Evolutionary conservation across 53 echinoderm and acorn worm species (phyloP), one percentile per base, ranked within the genome.

Genomic region (Crossaster papposus): DNA sequence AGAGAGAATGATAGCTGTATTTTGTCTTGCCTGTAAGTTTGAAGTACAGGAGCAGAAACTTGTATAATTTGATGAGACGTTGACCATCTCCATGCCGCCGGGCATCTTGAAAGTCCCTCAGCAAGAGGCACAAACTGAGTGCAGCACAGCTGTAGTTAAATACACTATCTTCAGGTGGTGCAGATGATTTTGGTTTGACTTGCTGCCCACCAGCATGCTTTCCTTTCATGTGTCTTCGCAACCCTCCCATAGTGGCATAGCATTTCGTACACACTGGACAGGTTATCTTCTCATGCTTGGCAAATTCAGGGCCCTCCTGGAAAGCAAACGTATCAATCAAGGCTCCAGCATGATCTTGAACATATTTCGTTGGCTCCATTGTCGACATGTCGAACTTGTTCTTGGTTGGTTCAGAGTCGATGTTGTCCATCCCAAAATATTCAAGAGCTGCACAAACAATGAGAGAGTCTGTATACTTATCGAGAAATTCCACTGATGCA

Each of bases 111-210:
- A 94, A 94, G 51, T 88, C 79, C 51, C 50, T 74, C 14, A 73
- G 80, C 36, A 94, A 22, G 7, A 94, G 71, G 52, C 94, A 86
- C 54, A 94, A 68, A 10, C 90, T 55, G n/a, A 94, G 68, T 36
- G 94, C 92, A 31, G 90, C 70, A 76, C 83, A 90, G 74, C 87
- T 87, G 72, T 92, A 94, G 30, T 92, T 80, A 15, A 89, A 90
- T 23, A 92, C 65, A 55, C 74, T 64, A 72, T 93, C 93, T 38
- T 86, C 81, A 58, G 54, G n/a, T 31, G 78, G 24, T 54, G 63
- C 55, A 38, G 5, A 4, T 36, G 83, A 34, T 37, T 23, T 32
- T 36, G 68, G n/a, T 36, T 29, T 28, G 22, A 34, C 28, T 54
- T 79, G 26, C 36, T 50, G 36, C 17, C 28, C 35, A 37, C 30